Evolutionary conservation across 2,113 vertebrate species (phyloP).

Genomic region (Catagonus wagneri): DNA sequence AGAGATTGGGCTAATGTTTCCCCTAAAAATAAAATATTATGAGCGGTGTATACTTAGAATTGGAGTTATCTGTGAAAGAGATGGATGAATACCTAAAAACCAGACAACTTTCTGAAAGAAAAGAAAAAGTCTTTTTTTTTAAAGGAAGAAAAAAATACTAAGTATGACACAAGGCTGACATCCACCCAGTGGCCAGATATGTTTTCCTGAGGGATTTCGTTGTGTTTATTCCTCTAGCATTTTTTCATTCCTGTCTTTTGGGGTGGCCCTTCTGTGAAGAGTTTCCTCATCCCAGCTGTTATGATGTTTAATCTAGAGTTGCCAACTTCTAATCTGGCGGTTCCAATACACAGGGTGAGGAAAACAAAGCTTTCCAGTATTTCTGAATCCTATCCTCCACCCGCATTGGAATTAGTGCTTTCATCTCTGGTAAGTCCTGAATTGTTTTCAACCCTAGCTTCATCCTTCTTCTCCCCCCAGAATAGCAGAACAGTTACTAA

Average conservation of each 20-base stretch:
- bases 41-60: neutral
- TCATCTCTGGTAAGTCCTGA: conserved; percentile 70
- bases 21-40: neutral
- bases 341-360: conserved; percentile 78
- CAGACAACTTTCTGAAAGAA: conserved; percentile 28
- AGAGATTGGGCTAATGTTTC: neutral
- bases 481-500: conserved; percentile 76
- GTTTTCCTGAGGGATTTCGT: conserved; percentile 76
- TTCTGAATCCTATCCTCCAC: conserved; percentile 70
- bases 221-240: conserved; percentile 77
- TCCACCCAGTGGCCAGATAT: conserved; percentile 78
- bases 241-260: conserved; percentile 81
- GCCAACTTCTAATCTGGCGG: conserved; percentile 78
- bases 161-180: conserved; percentile 75
- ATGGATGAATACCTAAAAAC: conserved; percentile 38
- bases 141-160: conserved; percentile 71
- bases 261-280: conserved; percentile 78
- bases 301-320: conserved; percentile 80
- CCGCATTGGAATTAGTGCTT: conserved; percentile 64
- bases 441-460: conserved; percentile 67
- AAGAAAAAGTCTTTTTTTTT: conserved; percentile 60
- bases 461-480: conserved; percentile 51
- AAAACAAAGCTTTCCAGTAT: conserved; percentile 78
- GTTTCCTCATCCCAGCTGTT: conserved; percentile 83
- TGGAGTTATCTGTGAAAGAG: conserved; percentile 54